phyloP scores from a whole-genome alignment of 2,113 vertebrate genomes.

The Epinephelus fuscoguttatus region DNA sequence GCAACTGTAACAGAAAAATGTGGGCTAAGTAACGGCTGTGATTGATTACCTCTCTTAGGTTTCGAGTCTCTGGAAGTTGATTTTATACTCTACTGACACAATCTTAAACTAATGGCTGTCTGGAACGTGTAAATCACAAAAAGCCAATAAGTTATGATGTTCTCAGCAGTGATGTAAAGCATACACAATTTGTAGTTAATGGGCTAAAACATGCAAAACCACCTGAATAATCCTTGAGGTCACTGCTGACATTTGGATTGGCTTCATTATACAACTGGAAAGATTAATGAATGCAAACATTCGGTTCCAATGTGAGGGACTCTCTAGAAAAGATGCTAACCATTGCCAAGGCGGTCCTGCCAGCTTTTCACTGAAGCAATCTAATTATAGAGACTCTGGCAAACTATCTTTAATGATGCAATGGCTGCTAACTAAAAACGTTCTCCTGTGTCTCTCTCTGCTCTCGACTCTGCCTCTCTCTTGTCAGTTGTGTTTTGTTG shows the following conservation, averaged over 20 bases:
- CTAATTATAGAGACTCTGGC: slow-evolving; percentile 75
- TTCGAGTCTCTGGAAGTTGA: slow-evolving; percentile 21
- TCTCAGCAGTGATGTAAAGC: slow-evolving; percentile 34
- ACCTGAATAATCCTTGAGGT: slow-evolving; percentile 29
- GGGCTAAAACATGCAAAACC: slow-evolving; percentile 38
- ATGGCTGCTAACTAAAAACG: slow-evolving; percentile 53
- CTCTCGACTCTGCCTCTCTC: slow-evolving; percentile 18
- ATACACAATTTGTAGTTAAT: slow-evolving; percentile 25
- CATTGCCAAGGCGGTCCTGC: slow-evolving; percentile 51
- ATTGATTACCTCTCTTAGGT: slow-evolving; percentile 45
- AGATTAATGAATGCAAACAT: slow-evolving; percentile 36
- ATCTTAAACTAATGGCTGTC: slow-evolving; percentile 38
- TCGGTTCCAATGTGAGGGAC: slow-evolving; percentile 18
- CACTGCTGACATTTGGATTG: slow-evolving; percentile 8
- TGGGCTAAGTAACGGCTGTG: slow-evolving; percentile 21
- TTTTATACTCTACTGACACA: slow-evolving; percentile 34
- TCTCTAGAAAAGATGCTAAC: slow-evolving; percentile 40
- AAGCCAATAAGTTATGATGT: slow-evolving; percentile 14
- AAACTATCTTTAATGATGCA: slow-evolving; percentile 71
- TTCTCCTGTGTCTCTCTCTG: slow-evolving; percentile 2
- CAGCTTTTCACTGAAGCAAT: slow-evolving; percentile 56
- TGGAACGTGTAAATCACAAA: slow-evolving; percentile 27
- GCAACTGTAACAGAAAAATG: slow-evolving; percentile 23
- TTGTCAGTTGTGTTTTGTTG: slow-evolving; percentile 42
- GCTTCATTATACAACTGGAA: slow-evolving; percentile 40